Base-by-base conservation (phyloP, 1,140 invertebrate species). In the Saccostrea echinata region DNA sequence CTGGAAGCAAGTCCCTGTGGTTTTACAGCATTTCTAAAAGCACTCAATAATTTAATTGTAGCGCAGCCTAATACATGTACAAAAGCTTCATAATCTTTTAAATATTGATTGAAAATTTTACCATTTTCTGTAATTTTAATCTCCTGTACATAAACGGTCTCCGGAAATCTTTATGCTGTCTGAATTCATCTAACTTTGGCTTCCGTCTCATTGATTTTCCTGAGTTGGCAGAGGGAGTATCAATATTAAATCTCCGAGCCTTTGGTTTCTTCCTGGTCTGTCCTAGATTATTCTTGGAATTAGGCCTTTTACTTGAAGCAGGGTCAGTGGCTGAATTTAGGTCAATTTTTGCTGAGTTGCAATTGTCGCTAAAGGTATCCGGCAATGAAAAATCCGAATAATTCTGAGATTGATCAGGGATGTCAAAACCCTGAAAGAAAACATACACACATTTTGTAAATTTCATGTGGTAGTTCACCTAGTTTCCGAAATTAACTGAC, bases 91-190 rank as follows among this genome's bases (percentile, higher is more conserved):
- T n/a, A 2, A 61, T 61, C 13, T 12, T 6, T 6, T 6, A 1
- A 43, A 57, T 21, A 61, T 18, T 61, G 55, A 61, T 61, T 61
- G 55, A 61, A 33, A 3, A 16, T 30, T 27, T 76, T 76, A 76
- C 68, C 68, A 76, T 76, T 76, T 76, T 76, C 24, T 30, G 68
- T 76, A 76, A 76, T 76, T 76, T 76, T 76, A 76, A 76, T 33
- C 68, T 76, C 68, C 68, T 76, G 30, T 76, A 76, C 68, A 76
- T 76, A 35, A 76, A 76, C 3, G 68, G 68, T 76, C 68, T 76
- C 68, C 68, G 24, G 27, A 33, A 76, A 27, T 76, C 68, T 76
- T 27, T 76, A 12, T 76, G 68, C 68, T 76, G 68, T 30, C 68
- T 27, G 68, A 76, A 76, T 76, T 76, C 68, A 76, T 76, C 68